Conservation (phyloP, 2,888 invertebrate genomes). For the Biston stratarius region DNA sequence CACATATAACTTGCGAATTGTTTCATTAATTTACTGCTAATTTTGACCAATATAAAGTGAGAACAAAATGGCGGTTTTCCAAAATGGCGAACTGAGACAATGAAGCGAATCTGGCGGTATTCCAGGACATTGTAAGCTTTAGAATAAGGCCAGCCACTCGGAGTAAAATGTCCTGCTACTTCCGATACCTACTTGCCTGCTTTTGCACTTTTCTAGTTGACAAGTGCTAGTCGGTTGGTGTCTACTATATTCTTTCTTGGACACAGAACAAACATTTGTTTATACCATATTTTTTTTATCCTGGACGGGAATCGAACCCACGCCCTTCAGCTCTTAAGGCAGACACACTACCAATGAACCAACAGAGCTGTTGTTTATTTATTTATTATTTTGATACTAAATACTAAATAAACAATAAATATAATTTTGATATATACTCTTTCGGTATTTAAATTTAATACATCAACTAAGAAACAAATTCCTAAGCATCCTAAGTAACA, state of each 20-base stretch:
- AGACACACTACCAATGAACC: too few species aligned
- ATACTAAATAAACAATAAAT: too few species aligned
- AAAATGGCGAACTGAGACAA: constrained; percentile 51
- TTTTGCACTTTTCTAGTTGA: not conserved
- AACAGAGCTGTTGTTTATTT: too few species aligned
- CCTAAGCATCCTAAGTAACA: too few species aligned
- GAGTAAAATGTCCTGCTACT: constrained; percentile 44
- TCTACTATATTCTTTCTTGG: not conserved
- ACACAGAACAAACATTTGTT: too few species aligned
- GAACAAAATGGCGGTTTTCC: constrained; percentile 54
- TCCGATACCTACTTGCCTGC: constrained; percentile 28
- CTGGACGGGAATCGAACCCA: too few species aligned
- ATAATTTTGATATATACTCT: too few species aligned
- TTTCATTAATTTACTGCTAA: constrained; percentile 43
- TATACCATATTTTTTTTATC: too few species aligned
- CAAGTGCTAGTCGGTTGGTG: not conserved
- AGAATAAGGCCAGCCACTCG: constrained; percentile 53
- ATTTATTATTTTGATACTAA: too few species aligned
- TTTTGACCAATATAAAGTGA: constrained; percentile 34
- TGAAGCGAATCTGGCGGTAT: constrained; percentile 51
- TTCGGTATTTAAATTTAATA: too few species aligned
- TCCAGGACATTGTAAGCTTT: constrained; percentile 53
- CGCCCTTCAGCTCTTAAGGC: too few species aligned
- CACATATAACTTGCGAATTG: constrained; percentile 3
- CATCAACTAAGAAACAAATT: too few species aligned